Evolutionary conservation across 2,797 vertebrate species (phyloP).

Genomic region (Acanthiza pusilla): DNA sequence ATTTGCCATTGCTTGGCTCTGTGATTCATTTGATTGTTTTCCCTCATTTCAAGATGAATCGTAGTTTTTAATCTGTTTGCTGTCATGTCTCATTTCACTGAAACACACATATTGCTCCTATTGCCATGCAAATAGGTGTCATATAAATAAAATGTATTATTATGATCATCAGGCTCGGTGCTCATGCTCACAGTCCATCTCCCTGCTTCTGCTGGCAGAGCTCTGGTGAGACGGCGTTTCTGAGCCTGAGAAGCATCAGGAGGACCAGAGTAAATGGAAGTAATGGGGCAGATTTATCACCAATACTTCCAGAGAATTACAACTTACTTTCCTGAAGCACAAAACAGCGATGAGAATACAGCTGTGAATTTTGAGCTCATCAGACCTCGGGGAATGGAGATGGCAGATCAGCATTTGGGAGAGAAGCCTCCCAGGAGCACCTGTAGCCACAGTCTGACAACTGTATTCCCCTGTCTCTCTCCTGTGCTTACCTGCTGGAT

Average conservation of each 20-base stretch:
- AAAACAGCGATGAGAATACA: neutral
- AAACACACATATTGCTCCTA: constrained; percentile 37
- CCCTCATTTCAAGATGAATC: constrained; percentile 47
- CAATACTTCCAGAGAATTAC: neutral
- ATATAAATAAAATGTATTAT: constrained; percentile 53
- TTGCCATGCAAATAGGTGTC: constrained; percentile 28
- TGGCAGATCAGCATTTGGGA: neutral
- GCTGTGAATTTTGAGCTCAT: neutral
- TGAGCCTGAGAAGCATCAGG: neutral
- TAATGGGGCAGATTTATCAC: neutral
- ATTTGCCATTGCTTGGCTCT: constrained; percentile 24
- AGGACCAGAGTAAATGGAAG: neutral
- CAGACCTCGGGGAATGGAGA: neutral
- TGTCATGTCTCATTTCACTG: constrained; percentile 53
- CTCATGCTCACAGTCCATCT: rapidly evolving
- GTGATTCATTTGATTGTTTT: constrained; percentile 57
- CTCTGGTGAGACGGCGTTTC: neutral
- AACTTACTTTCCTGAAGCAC: neutral
- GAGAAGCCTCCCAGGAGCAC: neutral
- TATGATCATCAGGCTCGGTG: neutral
- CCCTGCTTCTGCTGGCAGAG: neutral
- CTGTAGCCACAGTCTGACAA: neutral
- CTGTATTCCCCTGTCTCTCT: neutral
- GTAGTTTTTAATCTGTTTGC: constrained; percentile 55
- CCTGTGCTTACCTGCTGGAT: neutral